Evolutionary conservation across 2,888 invertebrate genomes (phyloP), one percentile per base, ranked within the genome.

Genomic region (Spisula solida): DNA sequence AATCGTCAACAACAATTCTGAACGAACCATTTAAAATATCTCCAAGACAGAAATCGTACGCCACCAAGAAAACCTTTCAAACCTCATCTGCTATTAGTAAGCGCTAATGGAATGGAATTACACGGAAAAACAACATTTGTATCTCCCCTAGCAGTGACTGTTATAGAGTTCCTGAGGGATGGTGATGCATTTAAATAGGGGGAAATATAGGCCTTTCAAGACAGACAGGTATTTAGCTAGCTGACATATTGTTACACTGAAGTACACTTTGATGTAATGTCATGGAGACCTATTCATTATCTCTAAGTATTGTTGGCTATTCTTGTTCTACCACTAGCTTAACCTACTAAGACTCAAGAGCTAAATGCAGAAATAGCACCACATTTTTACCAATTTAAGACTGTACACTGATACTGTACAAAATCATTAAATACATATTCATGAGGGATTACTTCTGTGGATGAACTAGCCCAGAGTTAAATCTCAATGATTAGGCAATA

Each of bases 201-300:
- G 25, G 25, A 66, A 66, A 25, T 66, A 66, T 66, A 20, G 20
- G 60, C 10, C 60, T n/a, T 66, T 66, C 60, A 66, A 25, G 60
- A 66, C 60, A 66, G 60, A 10, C 60, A 66, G 60, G 60, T 66
- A 66, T 66, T 66, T 66, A 66, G 60, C 25, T 66, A 66, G 25
- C 41, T 66, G 60, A 66, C 60, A 66, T 25, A 66, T 25, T n/a
- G 60, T 25, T n/a, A 66, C 25, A 66, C 25, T 66, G 0, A 10
- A 20, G 25, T 66, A 66, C 60, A 66, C n/a, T 66, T 5, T n/a
- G 25, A 25, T n/a, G 60, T 66, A 66, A n/a, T 10, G 10, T 25
- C 60, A 66, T 51, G 25, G 25, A 66, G 25, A 66, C 10, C 60
- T 66, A 25, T 25, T 66, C 10, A 66, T 66, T 66, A 66, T 66